Percentiles rank a stretch among this genome's conserved stretches.
Conservation (phyloP, 2,888 invertebrate genomes). For the Polydrusus pterygomalis region DNA sequence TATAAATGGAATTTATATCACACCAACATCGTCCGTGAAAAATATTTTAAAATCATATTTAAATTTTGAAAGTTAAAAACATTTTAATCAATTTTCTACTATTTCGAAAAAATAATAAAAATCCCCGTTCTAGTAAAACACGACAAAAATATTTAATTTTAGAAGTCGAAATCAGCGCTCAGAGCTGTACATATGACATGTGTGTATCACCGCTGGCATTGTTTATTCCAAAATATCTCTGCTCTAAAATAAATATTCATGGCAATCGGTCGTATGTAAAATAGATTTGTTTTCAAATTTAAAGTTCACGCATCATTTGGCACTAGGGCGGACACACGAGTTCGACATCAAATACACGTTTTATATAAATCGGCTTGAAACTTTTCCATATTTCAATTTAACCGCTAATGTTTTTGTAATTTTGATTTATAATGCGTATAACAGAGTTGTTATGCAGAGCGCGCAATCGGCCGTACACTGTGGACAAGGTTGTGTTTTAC, state of each 20-base stretch:
- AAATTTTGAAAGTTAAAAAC: background rate
- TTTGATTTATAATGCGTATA: conserved; percentile 53
- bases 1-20: background rate
- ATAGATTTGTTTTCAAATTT: conserved; percentile 57
- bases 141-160: conserved; percentile 33
- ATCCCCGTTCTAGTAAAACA: conserved; percentile 8
- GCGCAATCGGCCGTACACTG: conserved; percentile 13
- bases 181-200: conserved; percentile 34
- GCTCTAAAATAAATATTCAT: conserved; percentile 56
- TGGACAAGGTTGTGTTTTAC: conserved; percentile 13
- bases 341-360: conserved; percentile 51
- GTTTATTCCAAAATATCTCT: conserved; percentile 39
- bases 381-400: conserved; percentile 54
- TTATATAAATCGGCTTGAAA: conserved; percentile 52
- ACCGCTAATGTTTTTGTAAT: conserved; percentile 53
- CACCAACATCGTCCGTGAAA: background rate
- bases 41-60: conserved; percentile 9
- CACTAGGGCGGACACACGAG: conserved; percentile 38
- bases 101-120: conserved; percentile 18
- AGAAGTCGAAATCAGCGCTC: conserved; percentile 30
- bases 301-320: conserved; percentile 57
- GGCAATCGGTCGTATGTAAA: conserved; percentile 52
- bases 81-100: background rate
- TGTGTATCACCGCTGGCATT: conserved; percentile 32
- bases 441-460: conserved; percentile 33